A percentile compares a stretch with the other conserved stretches of the same genome.
Conservation (phyloP, 2,888 invertebrate genomes). For the Sesamia inferens region DNA sequence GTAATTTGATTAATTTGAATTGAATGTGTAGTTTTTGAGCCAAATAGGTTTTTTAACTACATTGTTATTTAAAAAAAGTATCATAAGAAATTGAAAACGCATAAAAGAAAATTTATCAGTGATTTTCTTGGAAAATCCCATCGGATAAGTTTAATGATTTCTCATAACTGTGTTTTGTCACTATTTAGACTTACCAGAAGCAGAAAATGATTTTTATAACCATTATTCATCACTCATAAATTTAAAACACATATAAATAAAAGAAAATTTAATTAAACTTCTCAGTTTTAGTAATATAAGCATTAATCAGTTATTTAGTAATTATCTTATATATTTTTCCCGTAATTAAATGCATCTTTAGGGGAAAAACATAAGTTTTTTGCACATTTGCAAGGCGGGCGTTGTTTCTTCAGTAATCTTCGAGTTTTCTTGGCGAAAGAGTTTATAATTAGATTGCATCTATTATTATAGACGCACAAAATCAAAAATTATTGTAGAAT, state of each 20-base stretch:
- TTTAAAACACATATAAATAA: background rate
- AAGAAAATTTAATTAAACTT: background rate
- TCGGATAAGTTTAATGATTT: background rate
- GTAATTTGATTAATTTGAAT: background rate
- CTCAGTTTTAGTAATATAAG: background rate
- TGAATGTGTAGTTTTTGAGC: background rate
- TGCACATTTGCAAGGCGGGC: too few relatives aligned
- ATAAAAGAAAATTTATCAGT: background rate
- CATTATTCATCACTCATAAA: too few relatives aligned
- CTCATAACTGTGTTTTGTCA: background rate
- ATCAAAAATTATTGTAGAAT: background rate
- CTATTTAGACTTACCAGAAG: too few relatives aligned
- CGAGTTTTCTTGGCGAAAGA: background rate
- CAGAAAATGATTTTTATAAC: accelerated
- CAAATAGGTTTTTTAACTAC: background rate
- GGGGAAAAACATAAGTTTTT: background rate
- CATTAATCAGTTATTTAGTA: background rate
- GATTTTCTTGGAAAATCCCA: background rate
- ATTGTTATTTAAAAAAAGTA: background rate
- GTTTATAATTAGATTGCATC: too few relatives aligned
- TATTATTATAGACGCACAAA: background rate
- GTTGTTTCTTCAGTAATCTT: background rate
- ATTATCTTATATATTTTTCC: background rate
- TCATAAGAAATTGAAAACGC: too few relatives aligned
- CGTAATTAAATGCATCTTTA: background rate